These are phyloP conservation scores for Acyrthosiphon pisum DNA, from an alignment of 1,140 invertebrate species.

Conservation along the genomic window DNA sequence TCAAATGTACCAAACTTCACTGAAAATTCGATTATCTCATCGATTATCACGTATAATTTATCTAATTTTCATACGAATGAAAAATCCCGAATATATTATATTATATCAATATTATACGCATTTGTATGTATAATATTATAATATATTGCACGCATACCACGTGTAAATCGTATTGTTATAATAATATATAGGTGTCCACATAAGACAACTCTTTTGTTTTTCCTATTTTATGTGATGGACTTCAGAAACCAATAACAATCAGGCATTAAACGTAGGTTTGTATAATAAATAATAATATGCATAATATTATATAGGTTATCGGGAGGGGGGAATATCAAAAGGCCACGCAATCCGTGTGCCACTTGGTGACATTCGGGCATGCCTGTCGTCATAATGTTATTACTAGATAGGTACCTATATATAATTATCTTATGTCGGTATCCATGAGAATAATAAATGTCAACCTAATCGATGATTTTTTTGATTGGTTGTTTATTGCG, in stretches of 20 bases:
- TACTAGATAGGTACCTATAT: no score
- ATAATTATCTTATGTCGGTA: no score
- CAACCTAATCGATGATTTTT: not conserved
- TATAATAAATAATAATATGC: not conserved
- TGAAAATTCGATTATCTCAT: slow-evolving; percentile 26
- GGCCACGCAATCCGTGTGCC: no score
- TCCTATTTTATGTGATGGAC: not conserved
- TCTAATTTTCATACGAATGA: slow-evolving; percentile 34
- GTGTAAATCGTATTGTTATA: not conserved
- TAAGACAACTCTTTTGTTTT: not conserved
- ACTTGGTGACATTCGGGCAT: no score
- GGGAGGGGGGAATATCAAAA: no score
- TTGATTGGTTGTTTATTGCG: no score
- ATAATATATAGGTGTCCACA: not conserved
- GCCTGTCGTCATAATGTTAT: no score
- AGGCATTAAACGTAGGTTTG: not conserved
- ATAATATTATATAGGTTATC: not conserved
- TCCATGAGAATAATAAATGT: not conserved
- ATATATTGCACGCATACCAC: not conserved
- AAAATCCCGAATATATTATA: slow-evolving; percentile 9
- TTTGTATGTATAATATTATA: not conserved
- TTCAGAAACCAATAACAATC: not conserved
- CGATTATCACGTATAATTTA: slow-evolving; percentile 40
- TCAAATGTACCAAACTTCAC: slow-evolving; percentile 20
- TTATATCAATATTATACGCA: not conserved